Conservation (phyloP, 2,797 vertebrate species). For the Protosalanx chinensis region DNA sequence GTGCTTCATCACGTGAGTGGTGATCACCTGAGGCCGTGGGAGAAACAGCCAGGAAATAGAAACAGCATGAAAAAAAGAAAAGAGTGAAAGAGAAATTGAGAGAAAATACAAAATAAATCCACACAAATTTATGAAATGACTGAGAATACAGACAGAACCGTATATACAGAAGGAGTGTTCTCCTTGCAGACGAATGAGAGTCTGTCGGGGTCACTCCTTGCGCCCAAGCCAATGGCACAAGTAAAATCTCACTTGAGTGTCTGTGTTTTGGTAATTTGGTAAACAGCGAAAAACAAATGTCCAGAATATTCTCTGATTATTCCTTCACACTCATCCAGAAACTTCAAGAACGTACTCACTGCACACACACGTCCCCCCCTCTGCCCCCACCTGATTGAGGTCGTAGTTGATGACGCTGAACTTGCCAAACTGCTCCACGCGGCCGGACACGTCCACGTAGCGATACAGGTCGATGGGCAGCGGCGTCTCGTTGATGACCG, state of each 20-base stretch:
- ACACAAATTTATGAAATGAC: neutral
- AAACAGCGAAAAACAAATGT: no score
- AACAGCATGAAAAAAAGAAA: neutral
- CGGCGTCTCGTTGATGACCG: constrained; percentile 97
- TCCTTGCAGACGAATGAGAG: no score
- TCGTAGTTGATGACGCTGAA: constrained; percentile 85
- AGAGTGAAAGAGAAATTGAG: neutral
- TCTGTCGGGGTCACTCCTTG: no score
- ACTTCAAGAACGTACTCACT: neutral
- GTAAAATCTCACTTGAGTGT: no score
- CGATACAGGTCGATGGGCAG: constrained; percentile 96
- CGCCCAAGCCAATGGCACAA: no score
- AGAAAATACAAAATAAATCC: neutral
- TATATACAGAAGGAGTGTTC: no score
- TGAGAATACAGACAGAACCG: neutral
- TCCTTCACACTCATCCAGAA: no score
- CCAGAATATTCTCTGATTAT: no score
- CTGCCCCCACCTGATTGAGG: constrained; percentile 67
- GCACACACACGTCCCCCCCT: neutral
- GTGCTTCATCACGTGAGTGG: constrained; percentile 98
- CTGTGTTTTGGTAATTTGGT: no score
- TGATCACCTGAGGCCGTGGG: constrained; percentile 76
- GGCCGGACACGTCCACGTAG: constrained; percentile 93
- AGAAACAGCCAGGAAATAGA: neutral
- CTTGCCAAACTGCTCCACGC: constrained; percentile 93